phyloP scores from a whole-genome alignment of 2,113 vertebrate genomes.

The Cercocebus atys region DNA sequence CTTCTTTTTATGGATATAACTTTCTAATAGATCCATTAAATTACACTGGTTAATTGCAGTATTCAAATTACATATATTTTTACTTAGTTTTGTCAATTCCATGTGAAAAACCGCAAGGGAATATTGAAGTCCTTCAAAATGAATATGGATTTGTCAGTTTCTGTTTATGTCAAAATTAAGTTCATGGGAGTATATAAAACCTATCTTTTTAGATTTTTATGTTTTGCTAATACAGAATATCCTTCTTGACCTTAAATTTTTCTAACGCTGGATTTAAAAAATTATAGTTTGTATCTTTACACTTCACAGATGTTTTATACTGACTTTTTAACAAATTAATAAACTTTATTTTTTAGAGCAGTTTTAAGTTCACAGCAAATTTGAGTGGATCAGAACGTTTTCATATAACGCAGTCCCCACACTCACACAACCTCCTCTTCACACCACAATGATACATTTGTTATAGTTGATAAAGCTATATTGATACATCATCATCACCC shows the following conservation, averaged over 20 bases:
- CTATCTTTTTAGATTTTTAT: background rate
- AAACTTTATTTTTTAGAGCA: background rate
- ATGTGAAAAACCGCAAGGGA: background rate
- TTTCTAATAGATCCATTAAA: background rate
- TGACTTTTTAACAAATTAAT: background rate
- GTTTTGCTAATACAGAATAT: background rate
- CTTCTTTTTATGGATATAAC: background rate
- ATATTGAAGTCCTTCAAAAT: background rate
- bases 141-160: background rate
- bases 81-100: background rate
- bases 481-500: background rate
- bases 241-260: background rate
- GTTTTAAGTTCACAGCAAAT: background rate
- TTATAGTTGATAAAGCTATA: background rate
- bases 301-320: background rate
- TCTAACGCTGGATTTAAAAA: background rate
- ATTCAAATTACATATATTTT: background rate
- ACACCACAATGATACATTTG: background rate
- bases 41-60: background rate
- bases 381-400: background rate
- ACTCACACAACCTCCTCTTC: background rate
- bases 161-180: background rate
- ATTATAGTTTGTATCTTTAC: background rate
- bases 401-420: background rate
- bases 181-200: background rate